Evolutionary conservation across 2,888 invertebrate genomes (phyloP), one percentile per base, ranked within the genome.

Genomic region (Pammene fasciana): DNA sequence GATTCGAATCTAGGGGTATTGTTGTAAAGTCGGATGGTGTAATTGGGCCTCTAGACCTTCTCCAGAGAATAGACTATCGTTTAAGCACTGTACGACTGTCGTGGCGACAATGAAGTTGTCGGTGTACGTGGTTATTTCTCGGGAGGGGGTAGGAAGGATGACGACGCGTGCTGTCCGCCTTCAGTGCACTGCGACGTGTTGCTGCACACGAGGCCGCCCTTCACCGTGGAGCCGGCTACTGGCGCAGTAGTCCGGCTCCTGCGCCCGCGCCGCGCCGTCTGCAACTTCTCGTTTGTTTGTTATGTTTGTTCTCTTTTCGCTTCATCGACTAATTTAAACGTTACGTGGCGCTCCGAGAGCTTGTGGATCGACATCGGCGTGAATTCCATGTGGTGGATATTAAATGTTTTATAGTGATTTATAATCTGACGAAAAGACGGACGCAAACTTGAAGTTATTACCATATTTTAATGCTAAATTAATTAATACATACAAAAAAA

Each of bases 401-500:
- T 80, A 79, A 78, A 79, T 83, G 78, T 84, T 85, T 81, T 84
- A 83, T 82, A 84, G 80, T 81, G 81, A 78, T 86, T 79, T 80
- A 81, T 84, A 80, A 83, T 80, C 85, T 80, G 80, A 84, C 82
- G 86, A 86, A 86, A 86, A 86, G 86, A 83, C 81, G 87, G 86
- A 90, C 85, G 84, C 89, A 90, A 89, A 89, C 89, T 84, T 88
- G 88, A 88, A 89, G 88, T 89, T 89, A 88, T 86, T 88, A 90
- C 89, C 90, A 88, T 89, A 87, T 88, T 90, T 92, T 93, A 92
- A 93, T 90, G 90, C 93, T 93, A 93, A 93, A 93, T 89, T 90
- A 89, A 91, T 86, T 78, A 84, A 90, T 86, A 88, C 86, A 87
- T 82, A 83, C 77, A 79, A 79, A 86, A 67, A 87, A 89, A 85